Conservation (phyloP, 1,140 invertebrate species). For the Bombus huntii region DNA sequence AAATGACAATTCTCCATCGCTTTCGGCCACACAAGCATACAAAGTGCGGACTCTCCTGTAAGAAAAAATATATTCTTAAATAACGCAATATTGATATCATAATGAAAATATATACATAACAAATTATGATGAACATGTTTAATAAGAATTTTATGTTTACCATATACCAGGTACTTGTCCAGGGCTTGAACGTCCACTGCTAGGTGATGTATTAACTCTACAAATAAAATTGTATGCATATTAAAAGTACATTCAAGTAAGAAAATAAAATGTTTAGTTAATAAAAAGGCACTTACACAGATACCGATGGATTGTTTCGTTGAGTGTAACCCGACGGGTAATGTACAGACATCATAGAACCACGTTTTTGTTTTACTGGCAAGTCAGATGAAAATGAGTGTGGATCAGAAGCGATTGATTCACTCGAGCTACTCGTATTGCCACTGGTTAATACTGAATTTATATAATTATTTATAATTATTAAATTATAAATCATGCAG, state of each 20-base stretch:
- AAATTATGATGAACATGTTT: background rate
- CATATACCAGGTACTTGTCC: slow-evolving; percentile 75
- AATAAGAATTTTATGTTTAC: slow-evolving; percentile 54
- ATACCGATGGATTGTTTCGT: slow-evolving; percentile 73
- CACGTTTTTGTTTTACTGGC: slow-evolving; percentile 76
- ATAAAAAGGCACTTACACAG: slow-evolving; percentile 69
- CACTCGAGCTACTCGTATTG: slow-evolving; percentile 89
- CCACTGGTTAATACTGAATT: slow-evolving; percentile 72
- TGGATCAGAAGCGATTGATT: slow-evolving; percentile 86
- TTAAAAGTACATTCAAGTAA: background rate
- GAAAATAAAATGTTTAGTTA: background rate
- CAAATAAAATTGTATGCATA: slow-evolving; percentile 30
- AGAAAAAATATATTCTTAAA: slow-evolving; percentile 61
- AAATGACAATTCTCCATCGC: slow-evolving; percentile 98
- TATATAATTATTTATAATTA: slow-evolving; percentile 1
- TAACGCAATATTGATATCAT: background rate
- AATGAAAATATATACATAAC: background rate
- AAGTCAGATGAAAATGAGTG: slow-evolving; percentile 72
- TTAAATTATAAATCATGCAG: background rate
- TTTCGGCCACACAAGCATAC: slow-evolving; percentile 97
- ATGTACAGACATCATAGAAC: slow-evolving; percentile 72
- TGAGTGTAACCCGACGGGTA: slow-evolving; percentile 73
- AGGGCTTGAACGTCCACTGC: slow-evolving; percentile 76
- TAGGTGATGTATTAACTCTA: slow-evolving; percentile 75
- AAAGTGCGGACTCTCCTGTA: slow-evolving; percentile 92